Conservation (phyloP, 92 coral and sea anemone species). For the Metridium senile region DNA sequence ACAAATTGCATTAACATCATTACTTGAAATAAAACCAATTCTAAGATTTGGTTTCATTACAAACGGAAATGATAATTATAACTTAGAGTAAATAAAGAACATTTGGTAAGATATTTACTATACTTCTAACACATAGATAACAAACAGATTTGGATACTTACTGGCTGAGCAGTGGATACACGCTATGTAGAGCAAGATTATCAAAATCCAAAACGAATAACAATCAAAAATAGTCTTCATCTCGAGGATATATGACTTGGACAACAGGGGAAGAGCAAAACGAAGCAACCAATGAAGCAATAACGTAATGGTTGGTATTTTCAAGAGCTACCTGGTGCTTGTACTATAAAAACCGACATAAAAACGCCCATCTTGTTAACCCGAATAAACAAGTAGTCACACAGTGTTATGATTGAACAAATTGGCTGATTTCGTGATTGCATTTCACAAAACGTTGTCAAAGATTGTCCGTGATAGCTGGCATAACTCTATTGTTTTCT, state of each 20-base stretch:
- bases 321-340: slow-evolving; percentile 6
- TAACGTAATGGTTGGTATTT: slow-evolving; percentile 14
- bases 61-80: too few species aligned
- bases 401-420: slow-evolving; percentile 2
- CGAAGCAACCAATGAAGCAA: slow-evolving; percentile 15
- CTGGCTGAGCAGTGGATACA: background rate
- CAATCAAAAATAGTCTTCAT: background rate
- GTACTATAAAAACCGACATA: background rate
- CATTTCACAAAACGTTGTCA: background rate
- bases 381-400: background rate
- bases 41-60: too few species aligned
- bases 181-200: background rate
- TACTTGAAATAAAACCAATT: too few species aligned
- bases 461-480: background rate
- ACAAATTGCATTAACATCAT: too few species aligned
- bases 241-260: background rate
- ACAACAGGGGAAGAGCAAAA: slow-evolving; percentile 1
- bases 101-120: too few species aligned
- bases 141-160: too few species aligned
- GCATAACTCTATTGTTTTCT: too few species aligned
- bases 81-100: too few species aligned
- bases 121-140: too few species aligned
- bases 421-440: background rate
- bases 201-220: background rate
- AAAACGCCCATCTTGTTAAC: slow-evolving; percentile 14